These are phyloP conservation scores for Stegostoma tigrinum DNA, from an alignment of 2,113 vertebrate species.

Conservation along the genomic window DNA sequence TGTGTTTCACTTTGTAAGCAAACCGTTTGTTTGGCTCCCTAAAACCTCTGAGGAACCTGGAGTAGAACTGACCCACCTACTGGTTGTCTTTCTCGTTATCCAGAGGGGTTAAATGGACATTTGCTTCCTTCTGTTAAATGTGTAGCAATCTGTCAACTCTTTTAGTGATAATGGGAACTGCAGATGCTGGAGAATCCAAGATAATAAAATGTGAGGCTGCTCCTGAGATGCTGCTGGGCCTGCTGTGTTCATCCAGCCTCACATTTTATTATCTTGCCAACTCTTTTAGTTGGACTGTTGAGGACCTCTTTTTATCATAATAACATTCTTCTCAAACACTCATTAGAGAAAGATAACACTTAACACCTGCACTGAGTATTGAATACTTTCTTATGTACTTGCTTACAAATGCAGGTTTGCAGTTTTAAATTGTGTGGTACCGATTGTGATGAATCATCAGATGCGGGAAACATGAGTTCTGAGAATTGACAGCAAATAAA, in stretches of 20 bases:
- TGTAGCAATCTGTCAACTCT: background rate
- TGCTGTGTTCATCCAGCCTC: too few species aligned
- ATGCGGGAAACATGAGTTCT: background rate
- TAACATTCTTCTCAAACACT: background rate
- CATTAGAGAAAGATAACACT: background rate
- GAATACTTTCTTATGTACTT: background rate
- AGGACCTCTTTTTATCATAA: background rate
- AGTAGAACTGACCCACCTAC: background rate
- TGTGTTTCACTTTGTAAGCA: background rate
- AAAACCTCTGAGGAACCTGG: background rate
- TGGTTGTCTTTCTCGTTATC: background rate
- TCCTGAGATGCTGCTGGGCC: too few species aligned
- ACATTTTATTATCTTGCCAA: too few species aligned
- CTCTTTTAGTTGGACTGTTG: background rate
- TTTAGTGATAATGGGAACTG: too few species aligned
- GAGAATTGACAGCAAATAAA: background rate
- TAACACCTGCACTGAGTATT: too few species aligned
- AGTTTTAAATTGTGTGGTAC: background rate
- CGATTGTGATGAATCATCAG: background rate
- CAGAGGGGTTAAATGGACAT: background rate
- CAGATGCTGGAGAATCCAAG: too few species aligned
- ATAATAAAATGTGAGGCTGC: too few species aligned
- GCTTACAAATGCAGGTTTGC: background rate
- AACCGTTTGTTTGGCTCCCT: background rate
- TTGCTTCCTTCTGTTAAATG: background rate